phyloP scores from a whole-genome alignment of 2,888 invertebrate species.

The Lacanobia oleracea region DNA sequence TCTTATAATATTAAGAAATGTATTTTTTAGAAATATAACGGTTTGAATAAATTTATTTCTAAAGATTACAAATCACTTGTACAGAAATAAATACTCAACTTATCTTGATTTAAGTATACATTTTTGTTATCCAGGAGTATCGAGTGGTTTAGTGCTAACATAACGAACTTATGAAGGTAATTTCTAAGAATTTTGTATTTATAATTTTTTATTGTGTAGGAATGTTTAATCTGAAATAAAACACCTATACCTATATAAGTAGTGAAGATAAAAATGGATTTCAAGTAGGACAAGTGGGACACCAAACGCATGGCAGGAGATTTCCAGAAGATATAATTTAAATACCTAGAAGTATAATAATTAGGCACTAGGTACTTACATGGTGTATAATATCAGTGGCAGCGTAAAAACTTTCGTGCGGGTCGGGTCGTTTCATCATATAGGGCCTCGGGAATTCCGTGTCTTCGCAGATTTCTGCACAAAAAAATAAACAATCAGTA shows the following conservation, averaged over 20 bases:
- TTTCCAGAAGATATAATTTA: not conserved
- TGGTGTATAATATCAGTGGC: conserved; percentile 94
- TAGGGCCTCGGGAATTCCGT: conserved; percentile 86
- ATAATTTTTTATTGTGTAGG: not conserved
- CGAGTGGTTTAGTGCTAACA: too few species aligned
- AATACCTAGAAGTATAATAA: conserved; percentile 3
- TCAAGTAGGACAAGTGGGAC: not conserved
- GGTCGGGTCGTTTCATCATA: conserved; percentile 88
- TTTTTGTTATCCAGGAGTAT: too few species aligned
- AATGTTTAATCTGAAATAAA: not conserved
- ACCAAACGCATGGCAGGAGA: not conserved
- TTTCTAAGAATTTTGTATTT: too few species aligned
- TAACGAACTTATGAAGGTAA: too few species aligned
- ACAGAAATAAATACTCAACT: too few species aligned
- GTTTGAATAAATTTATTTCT: too few species aligned
- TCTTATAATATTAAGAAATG: not conserved
- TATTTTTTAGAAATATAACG: too few species aligned
- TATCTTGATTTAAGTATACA: too few species aligned
- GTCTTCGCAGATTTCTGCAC: conserved; percentile 86
- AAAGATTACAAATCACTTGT: too few species aligned
- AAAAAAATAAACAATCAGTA: conserved; percentile 49
- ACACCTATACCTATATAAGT: not conserved
- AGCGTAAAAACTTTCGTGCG: conserved; percentile 93
- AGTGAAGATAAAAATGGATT: too few species aligned
- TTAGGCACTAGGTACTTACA: conserved; percentile 76